Evolutionary conservation across 1,140 invertebrate species (phyloP).

Genomic region (Andrena cerasifolii): DNA sequence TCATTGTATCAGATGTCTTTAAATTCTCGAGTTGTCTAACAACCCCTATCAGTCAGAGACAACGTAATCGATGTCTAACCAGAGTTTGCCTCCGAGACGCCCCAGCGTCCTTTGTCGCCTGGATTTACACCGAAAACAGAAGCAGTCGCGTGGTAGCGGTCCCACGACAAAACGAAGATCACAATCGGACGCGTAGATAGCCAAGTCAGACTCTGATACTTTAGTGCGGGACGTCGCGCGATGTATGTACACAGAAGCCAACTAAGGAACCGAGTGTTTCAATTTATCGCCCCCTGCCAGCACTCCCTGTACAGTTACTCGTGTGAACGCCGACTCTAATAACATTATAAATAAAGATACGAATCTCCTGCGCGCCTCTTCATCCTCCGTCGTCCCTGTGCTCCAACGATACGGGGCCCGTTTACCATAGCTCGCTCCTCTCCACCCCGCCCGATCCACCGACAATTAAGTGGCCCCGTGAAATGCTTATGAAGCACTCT

Average conservation of each 20-base stretch:
- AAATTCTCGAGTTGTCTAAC: too few relatives aligned
- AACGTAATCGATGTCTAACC: neutral
- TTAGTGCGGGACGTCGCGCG: constrained; percentile 40
- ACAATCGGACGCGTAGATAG: constrained; percentile 56
- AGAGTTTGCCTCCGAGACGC: neutral
- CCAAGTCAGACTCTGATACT: constrained; percentile 46
- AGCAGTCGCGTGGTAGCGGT: constrained; percentile 20
- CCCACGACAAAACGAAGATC: constrained; percentile 47
- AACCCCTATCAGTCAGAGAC: too few relatives aligned
- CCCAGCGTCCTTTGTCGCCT: neutral
- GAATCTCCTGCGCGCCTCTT: constrained; percentile 60
- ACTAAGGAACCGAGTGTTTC: constrained; percentile 73
- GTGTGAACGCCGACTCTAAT: constrained; percentile 73
- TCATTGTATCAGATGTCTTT: too few relatives aligned
- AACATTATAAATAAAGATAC: constrained; percentile 79
- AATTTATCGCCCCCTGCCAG: constrained; percentile 68
- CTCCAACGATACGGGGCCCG: constrained; percentile 21
- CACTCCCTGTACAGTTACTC: constrained; percentile 61
- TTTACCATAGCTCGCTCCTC: constrained; percentile 11
- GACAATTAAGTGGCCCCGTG: constrained; percentile 14
- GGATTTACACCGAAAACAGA: constrained; percentile 4
- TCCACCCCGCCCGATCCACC: neutral
- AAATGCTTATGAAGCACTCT: constrained; percentile 11
- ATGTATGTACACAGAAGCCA: constrained; percentile 61
- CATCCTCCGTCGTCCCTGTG: neutral